A percentile compares a stretch with the other conserved stretches of the same genome.
Conservation (phyloP, 2,797 vertebrate species). For the Centropyge bicolor region DNA sequence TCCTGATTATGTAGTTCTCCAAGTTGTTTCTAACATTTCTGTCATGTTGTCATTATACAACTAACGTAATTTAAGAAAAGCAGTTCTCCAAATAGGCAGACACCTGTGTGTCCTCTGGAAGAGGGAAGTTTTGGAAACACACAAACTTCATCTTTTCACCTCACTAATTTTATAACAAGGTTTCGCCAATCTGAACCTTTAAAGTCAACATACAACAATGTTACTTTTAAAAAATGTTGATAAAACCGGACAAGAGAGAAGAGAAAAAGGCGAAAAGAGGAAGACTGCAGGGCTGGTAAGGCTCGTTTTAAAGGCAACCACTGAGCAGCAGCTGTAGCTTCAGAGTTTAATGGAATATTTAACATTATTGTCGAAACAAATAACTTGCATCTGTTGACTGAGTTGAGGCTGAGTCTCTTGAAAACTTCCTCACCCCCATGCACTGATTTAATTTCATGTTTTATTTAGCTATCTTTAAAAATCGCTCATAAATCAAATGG, state of each 20-base stretch:
- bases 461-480: slow-evolving; percentile 14
- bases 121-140: not conserved
- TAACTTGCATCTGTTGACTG: slow-evolving; percentile 18
- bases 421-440: not conserved
- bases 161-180: not conserved
- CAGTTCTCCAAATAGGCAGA: not conserved
- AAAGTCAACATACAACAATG: slow-evolving; percentile 13
- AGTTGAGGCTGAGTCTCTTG: not conserved
- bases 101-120: not conserved
- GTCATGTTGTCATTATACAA: not conserved
- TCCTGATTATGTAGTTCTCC: not conserved
- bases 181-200: slow-evolving; percentile 2
- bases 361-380: slow-evolving; percentile 34
- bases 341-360: slow-evolving; percentile 28
- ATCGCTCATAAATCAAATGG: not conserved
- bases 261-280: not conserved
- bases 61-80: not conserved
- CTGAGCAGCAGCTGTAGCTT: slow-evolving; percentile 40
- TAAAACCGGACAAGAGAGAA: slow-evolving; percentile 16
- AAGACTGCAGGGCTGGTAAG: slow-evolving; percentile 1
- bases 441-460: slow-evolving; percentile 6
- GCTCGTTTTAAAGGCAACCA: slow-evolving; percentile 10
- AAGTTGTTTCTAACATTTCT: slow-evolving; percentile 3
- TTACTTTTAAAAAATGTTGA: not conserved
- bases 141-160: not conserved